phyloP scores from a whole-genome alignment of 2,797 vertebrate genomes.

The Macropus fuliginosus region DNA sequence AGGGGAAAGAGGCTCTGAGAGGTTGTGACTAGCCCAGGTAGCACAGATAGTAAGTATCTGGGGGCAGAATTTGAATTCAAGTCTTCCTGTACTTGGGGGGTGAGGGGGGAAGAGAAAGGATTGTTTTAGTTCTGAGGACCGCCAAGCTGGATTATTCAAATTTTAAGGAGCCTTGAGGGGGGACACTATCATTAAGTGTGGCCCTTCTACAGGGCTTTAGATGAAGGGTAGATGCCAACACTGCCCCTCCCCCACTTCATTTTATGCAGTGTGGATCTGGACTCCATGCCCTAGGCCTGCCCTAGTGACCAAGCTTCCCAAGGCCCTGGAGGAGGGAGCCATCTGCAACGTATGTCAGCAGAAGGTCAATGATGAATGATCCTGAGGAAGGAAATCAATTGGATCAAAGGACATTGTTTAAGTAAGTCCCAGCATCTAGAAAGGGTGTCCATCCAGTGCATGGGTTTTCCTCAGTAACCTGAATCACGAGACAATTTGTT shows the following conservation, averaged over 20 bases:
- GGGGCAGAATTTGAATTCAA: background rate
- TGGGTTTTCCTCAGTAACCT: background rate
- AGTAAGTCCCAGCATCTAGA: background rate
- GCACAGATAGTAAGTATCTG: background rate
- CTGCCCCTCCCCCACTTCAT: background rate
- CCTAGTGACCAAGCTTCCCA: background rate
- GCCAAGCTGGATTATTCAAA: background rate
- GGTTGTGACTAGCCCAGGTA: background rate
- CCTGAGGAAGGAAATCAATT: background rate
- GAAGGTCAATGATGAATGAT: background rate
- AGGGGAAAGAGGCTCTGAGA: background rate
- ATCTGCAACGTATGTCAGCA: background rate
- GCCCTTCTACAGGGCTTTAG: background rate
- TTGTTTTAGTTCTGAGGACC: background rate
- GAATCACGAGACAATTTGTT: background rate
- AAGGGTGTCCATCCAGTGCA: background rate
- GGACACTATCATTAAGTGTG: background rate
- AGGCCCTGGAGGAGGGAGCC: background rate
- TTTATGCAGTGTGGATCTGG: background rate
- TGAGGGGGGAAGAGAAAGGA: background rate
- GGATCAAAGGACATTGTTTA: background rate
- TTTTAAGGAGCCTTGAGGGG: background rate
- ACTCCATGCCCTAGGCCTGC: background rate
- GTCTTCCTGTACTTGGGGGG: background rate
- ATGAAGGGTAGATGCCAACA: background rate